Base-by-base conservation (phyloP, 1,140 invertebrate species). In the Antheraea mylitta region DNA sequence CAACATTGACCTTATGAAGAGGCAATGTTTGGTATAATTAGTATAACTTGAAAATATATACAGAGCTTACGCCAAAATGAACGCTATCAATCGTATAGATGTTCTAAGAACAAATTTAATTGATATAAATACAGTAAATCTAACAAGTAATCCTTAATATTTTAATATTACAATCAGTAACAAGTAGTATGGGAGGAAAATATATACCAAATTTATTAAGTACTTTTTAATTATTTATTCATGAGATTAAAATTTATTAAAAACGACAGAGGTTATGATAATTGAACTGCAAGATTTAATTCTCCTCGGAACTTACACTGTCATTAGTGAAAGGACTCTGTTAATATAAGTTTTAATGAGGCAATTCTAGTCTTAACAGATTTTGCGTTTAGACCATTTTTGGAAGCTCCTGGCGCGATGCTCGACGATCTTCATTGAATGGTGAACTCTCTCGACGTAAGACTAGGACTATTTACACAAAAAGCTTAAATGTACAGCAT, bases 401-500 rank as follows among this genome's bases (percentile, higher is more conserved):
- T 65, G 71, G 71, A 70, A 71, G 77, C 71, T 77, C 69, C 72
- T 68, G 64, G 73, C 73, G 71, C 79, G 83, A 18, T 67, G 82
- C 76, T 80, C 81, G 78, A 18, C 62, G 81, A 69, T 81, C 77
- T 78, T 67, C 77, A 48, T 53, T 16, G 13, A 13, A 13, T 53
- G 72, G 58, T 73, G 72, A 71, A 72, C 69, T 75, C 81, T 78
- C 77, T 71, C 75, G 70, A 71, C 64, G 74, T 65, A 75, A 73
- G 70, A 78, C 77, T 84, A 84, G 75, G 76, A 85, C 79, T 90
- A 88, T 89, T 84, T 89, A 91, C 89, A 91, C 87, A 91, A 90
- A 91, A 91, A 91, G 89, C 89, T 91, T 78, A 81, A 80, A 89
- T 91, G 80, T 91, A 91, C 89, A 90, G 88, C 89, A 74, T 80